These are phyloP conservation scores for Prosopocoilus inquinatus DNA, from an alignment of 2,888 invertebrate species.

Conservation along the genomic window DNA sequence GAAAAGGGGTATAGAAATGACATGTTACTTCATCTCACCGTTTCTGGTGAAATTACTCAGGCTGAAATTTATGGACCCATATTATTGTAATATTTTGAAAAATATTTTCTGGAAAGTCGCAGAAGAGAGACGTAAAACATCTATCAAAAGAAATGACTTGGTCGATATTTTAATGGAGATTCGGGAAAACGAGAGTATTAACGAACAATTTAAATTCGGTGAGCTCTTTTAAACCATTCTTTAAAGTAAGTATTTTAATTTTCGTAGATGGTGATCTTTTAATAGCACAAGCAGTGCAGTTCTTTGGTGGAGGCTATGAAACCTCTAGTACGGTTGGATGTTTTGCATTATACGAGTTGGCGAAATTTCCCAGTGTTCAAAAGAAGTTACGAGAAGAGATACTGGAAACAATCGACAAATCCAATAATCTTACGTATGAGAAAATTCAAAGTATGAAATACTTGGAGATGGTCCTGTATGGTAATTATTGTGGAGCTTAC, in stretches of 20 bases:
- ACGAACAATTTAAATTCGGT: no score
- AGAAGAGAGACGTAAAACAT: conserved; percentile 15
- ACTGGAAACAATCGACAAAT: not conserved
- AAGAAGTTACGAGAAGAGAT: conserved; percentile 9
- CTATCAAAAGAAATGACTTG: conserved; percentile 54
- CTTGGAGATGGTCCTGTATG: conserved; percentile 10
- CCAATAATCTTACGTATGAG: conserved; percentile 10
- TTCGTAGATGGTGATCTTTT: conserved; percentile 5
- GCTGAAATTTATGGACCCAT: conserved; percentile 15
- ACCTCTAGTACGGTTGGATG: conserved; percentile 6
- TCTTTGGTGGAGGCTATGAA: conserved; percentile 13
- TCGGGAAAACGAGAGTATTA: no score
- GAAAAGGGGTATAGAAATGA: conserved; percentile 24
- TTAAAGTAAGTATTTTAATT: not conserved
- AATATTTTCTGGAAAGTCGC: conserved; percentile 16
- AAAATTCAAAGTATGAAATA: conserved; percentile 11
- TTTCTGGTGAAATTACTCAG: conserved; percentile 23
- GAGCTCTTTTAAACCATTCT: no score
- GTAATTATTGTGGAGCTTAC: not conserved
- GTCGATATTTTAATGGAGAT: conserved; percentile 58
- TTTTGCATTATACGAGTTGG: conserved; percentile 11
- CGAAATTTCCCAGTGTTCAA: conserved; percentile 11
- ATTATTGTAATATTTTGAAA: conserved; percentile 11
- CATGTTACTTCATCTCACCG: conserved; percentile 25
- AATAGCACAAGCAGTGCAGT: conserved; percentile 7